These are phyloP conservation scores for Jacana jacana DNA, from an alignment of 2,113 vertebrate species.

Conservation along the genomic window DNA sequence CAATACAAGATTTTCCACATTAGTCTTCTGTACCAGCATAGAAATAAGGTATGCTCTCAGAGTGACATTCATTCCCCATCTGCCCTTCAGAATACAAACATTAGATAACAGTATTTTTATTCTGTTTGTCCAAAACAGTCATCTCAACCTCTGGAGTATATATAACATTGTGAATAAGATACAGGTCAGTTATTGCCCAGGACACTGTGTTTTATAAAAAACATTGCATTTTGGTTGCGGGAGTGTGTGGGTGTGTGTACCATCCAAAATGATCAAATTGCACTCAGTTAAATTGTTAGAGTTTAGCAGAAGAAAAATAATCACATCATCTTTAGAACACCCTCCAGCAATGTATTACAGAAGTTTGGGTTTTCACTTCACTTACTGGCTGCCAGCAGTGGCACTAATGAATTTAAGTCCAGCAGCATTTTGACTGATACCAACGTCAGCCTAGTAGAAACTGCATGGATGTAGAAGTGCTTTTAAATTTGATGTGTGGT, in stretches of 20 bases:
- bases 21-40: neutral
- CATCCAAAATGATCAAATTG: neutral
- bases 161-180: neutral
- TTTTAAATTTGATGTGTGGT: neutral
- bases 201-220: neutral
- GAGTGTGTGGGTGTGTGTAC: too few species aligned
- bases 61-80: neutral
- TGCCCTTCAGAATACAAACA: neutral
- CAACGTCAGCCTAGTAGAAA: neutral
- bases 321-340: neutral
- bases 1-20: neutral
- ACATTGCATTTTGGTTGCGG: neutral
- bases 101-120: neutral
- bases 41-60: neutral
- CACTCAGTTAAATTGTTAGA: neutral
- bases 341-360: neutral
- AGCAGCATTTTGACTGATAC: neutral
- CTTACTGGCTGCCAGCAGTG: neutral
- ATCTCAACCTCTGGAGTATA: neutral
- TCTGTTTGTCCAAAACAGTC: neutral
- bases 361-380: neutral
- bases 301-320: neutral
- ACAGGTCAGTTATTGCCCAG: neutral
- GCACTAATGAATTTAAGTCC: neutral
- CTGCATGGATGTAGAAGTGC: neutral